phyloP scores from a whole-genome alignment of 2,888 invertebrate genomes.

The Hesperia comma region DNA sequence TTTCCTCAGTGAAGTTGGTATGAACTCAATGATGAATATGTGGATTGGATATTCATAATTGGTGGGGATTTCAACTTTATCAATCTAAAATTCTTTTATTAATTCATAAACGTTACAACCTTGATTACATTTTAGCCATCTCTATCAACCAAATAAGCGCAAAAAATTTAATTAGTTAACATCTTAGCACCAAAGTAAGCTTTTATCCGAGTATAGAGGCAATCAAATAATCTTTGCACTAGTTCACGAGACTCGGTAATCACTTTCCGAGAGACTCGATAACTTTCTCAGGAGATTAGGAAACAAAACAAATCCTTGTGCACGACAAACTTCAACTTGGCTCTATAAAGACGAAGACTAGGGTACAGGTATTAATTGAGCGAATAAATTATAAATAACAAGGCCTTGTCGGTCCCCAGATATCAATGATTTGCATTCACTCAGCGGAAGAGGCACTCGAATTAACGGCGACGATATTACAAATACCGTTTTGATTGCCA shows the following conservation, averaged over 20 bases:
- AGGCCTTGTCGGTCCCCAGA: constrained; percentile 50
- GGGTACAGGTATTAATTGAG: constrained; percentile 68
- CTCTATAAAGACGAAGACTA: constrained; percentile 47
- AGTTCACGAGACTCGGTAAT: constrained; percentile 26
- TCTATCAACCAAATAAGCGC: not conserved
- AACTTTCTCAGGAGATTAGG: constrained; percentile 36
- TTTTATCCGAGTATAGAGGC: constrained; percentile 20
- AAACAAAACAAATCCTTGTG: constrained; percentile 37
- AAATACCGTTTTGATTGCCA: constrained; percentile 7
- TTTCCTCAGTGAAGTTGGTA: too few relatives aligned
- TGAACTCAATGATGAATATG: too few relatives aligned
- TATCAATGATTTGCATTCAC: constrained; percentile 35
- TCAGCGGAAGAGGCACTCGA: constrained; percentile 20
- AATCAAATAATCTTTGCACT: constrained; percentile 23
- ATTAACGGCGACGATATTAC: constrained; percentile 27
- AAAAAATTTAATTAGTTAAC: not conserved
- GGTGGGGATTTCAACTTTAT: too few relatives aligned
- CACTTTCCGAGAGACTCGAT: constrained; percentile 40
- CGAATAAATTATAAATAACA: constrained; percentile 76
- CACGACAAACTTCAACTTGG: constrained; percentile 34
- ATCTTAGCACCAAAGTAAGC: constrained; percentile 40
- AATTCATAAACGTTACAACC: too few relatives aligned
- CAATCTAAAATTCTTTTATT: too few relatives aligned
- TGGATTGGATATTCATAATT: too few relatives aligned
- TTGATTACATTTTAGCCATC: not conserved